Evolutionary conservation across 1,140 invertebrate genomes (phyloP), one percentile per base, ranked within the genome.

Genomic region (Drosophila punjabiensis): DNA sequence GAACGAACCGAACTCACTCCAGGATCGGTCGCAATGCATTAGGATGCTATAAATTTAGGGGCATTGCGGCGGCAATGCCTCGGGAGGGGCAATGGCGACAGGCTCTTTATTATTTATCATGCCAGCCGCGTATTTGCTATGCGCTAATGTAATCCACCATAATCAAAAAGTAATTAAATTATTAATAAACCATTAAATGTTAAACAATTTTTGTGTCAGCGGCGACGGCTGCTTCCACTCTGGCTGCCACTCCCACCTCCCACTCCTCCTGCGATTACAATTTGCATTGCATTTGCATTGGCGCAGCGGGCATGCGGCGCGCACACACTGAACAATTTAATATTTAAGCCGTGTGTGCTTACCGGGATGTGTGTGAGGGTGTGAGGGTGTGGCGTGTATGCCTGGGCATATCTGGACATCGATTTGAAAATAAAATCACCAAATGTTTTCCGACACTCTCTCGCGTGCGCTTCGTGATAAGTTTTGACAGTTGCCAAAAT

Each of bases 161-260:
- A 89, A 89, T 89, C 85, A 89, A 89, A 89, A 85, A 89, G 85
- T 89, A 89, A 89, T 89, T 89, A 89, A 89, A 89, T 89, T 89
- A 89, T 89, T 90, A 90, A 89, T 89, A 89, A 89, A 85, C 85
- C 85, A 89, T 89, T 89, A 89, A 82, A 89, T 90, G 81, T 85
- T 77, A 90, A 90, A 89, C 81, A 89, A 74, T 85, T 85, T 84
- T 82, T 69, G 82, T 89, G 61, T 79, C 50, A 84, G 43, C 73
- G 55, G 43, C 65, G 65, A 48, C 65, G 33, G 66, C 74, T 48
- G 60, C 24, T 13, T n/a, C 20, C 16, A 28, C 9, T 11, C 11
- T 69, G 45, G 60, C 24, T 13, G 7, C 20, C 16, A 28, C 9
- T 11, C 11, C 13, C 50, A 3, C 5, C 5, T 10, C n/a, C 47